Evolutionary conservation across 1,140 invertebrate genomes (phyloP).

Genomic region (Popillia japonica): DNA sequence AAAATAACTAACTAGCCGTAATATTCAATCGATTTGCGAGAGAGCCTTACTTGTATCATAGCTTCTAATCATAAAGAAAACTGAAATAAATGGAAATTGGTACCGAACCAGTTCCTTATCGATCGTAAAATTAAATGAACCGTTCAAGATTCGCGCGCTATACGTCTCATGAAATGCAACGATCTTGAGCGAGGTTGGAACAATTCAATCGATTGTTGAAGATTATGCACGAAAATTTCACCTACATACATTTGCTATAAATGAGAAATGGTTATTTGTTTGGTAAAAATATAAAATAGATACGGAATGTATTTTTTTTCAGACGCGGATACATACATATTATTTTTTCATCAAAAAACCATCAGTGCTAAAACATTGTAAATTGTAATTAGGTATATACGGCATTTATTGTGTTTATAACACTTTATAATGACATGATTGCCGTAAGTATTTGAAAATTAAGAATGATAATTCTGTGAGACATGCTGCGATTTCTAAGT

Average conservation of each 20-base stretch:
- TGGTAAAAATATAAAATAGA: too few relatives aligned
- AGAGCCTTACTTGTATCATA: neutral
- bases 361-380: too few relatives aligned
- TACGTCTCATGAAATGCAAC: neutral
- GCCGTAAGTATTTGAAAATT: too few relatives aligned
- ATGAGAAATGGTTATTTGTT: too few relatives aligned
- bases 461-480: too few relatives aligned
- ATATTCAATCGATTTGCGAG: neutral
- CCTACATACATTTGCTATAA: neutral
- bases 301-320: too few relatives aligned
- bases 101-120: neutral
- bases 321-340: too few relatives aligned
- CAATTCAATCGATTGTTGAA: neutral
- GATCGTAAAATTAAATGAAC: slow-evolving; percentile 11
- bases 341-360: too few relatives aligned
- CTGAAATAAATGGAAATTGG: slow-evolving; percentile 2
- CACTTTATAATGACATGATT: too few relatives aligned
- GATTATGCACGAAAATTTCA: neutral
- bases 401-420: too few relatives aligned
- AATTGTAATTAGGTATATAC: too few relatives aligned
- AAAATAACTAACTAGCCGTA: neutral
- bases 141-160: neutral
- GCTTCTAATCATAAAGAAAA: neutral
- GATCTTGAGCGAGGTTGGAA: neutral
- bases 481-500: too few relatives aligned